Conservation (phyloP, 2,797 vertebrate species). For the Discoglossus pictus region DNA sequence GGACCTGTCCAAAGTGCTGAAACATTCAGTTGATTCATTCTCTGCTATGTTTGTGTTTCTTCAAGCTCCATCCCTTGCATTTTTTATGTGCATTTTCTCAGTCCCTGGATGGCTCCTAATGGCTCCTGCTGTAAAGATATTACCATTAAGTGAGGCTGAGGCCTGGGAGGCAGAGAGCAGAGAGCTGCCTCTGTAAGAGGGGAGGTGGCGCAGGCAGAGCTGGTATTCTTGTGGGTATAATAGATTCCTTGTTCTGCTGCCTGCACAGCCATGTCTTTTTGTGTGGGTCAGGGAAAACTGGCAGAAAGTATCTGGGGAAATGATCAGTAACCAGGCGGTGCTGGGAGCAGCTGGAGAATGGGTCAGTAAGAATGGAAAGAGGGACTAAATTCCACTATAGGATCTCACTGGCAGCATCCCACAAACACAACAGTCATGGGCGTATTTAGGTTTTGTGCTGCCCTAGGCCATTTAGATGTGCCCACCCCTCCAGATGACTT, state of each 20-base stretch:
- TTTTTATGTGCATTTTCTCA: background rate
- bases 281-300: conserved; percentile 6
- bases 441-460: no score
- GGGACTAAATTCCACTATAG: background rate
- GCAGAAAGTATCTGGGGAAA: background rate
- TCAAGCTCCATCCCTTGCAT: background rate
- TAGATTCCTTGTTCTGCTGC: conserved; percentile 9
- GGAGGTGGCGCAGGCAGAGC: conserved; percentile 1
- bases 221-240: conserved; percentile 15
- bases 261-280: conserved; percentile 15
- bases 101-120: conserved; percentile 14
- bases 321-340: background rate
- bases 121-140: conserved; percentile 4
- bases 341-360: background rate
- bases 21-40: background rate
- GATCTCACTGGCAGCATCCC: no score
- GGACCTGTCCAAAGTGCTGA: conserved; percentile 40
- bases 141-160: background rate
- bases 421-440: no score
- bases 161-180: background rate
- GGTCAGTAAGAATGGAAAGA: background rate
- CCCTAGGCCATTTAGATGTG: no score
- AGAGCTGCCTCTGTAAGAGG: conserved; percentile 6
- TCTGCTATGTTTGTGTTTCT: background rate
- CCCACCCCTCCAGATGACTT: no score